Conservation (phyloP, 1,140 invertebrate species). For the Palaemon carinicauda region DNA sequence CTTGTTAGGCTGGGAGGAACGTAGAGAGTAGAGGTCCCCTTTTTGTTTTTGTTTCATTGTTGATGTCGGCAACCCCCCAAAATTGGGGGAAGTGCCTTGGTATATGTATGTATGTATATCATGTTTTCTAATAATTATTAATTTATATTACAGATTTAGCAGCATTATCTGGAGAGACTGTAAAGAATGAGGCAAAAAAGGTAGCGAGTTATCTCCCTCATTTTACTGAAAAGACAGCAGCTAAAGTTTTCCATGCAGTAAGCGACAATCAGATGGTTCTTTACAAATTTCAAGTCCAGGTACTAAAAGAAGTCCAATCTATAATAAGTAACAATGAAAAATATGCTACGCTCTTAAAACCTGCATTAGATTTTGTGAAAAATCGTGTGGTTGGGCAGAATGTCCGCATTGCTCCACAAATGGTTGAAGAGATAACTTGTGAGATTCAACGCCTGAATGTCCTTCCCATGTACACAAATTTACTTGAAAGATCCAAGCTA, state of each 20-base stretch:
- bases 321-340: background rate
- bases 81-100: too few relatives aligned
- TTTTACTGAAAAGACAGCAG: too few relatives aligned
- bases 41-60: too few relatives aligned
- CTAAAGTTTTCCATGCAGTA: background rate
- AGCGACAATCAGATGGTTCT: background rate
- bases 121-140: too few relatives aligned
- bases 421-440: conserved; percentile 3
- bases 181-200: too few relatives aligned
- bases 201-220: too few relatives aligned
- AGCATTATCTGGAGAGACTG: too few relatives aligned
- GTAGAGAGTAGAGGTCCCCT: too few relatives aligned
- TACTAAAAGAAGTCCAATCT: background rate
- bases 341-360: background rate
- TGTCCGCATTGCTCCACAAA: background rate
- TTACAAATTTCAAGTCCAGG: background rate
- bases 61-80: too few relatives aligned
- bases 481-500: background rate
- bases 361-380: background rate
- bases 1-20: too few relatives aligned
- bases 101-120: too few relatives aligned
- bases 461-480: background rate
- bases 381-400: background rate
- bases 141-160: too few relatives aligned
- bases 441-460: conserved; percentile 22